phyloP scores from a whole-genome alignment of 2,797 vertebrate species.

The Syngnathus rostellatus region DNA sequence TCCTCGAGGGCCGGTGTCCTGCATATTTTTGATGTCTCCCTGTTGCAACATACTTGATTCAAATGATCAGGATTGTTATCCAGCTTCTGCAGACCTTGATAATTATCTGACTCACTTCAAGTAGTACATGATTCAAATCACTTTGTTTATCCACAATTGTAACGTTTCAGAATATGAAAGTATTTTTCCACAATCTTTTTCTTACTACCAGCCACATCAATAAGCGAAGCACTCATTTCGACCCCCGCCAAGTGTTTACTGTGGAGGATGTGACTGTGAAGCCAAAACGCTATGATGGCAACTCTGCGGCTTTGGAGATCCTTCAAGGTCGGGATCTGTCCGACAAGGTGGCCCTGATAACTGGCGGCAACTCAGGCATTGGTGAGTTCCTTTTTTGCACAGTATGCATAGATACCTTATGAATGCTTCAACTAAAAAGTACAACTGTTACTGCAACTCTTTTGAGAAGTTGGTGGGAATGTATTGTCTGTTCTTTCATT shows the following conservation, averaged over 20 bases:
- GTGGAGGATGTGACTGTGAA: conserved; percentile 86
- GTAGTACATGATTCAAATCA: background rate
- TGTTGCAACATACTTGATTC: too few relatives aligned
- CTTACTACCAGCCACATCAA: conserved; percentile 83
- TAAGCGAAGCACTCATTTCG: conserved; percentile 91
- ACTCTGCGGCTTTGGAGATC: conserved; percentile 86
- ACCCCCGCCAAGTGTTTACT: conserved; percentile 92
- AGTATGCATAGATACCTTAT: background rate
- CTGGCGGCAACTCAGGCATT: conserved; percentile 87
- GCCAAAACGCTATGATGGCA: conserved; percentile 86
- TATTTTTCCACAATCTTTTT: background rate
- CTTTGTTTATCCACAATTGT: background rate
- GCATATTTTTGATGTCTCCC: too few relatives aligned
- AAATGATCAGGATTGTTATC: too few relatives aligned
- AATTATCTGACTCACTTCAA: too few relatives aligned
- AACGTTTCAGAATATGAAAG: background rate
- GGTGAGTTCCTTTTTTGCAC: conserved; percentile 68
- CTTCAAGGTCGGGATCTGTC: conserved; percentile 87
- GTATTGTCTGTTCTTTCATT: too few relatives aligned
- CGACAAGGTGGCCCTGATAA: conserved; percentile 81
- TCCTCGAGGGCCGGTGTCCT: too few relatives aligned
- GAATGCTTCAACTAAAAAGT: background rate
- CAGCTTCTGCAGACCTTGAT: too few relatives aligned
- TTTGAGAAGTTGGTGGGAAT: too few relatives aligned
- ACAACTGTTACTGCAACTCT: too few relatives aligned